phyloP scores from a whole-genome alignment of 2,113 vertebrate genomes.

The Podarcis muralis region DNA sequence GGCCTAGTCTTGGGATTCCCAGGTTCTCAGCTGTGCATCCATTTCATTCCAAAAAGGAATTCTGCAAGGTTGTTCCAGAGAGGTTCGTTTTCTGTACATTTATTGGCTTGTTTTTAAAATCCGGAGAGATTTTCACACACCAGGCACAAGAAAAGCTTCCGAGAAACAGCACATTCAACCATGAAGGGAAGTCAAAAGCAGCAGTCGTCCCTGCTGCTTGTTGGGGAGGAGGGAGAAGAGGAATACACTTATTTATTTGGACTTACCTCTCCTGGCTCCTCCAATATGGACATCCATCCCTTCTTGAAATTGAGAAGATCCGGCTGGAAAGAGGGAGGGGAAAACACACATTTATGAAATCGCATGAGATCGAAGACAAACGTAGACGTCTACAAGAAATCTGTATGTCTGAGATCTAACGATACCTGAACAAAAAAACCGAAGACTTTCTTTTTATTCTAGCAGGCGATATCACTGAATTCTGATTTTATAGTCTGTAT shows the following conservation, averaged over 20 bases:
- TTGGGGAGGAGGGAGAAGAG: neutral
- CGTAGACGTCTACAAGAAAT: neutral
- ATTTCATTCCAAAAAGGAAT: neutral
- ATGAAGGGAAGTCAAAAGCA: neutral
- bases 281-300: slow-evolving; percentile 97
- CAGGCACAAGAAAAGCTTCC: neutral
- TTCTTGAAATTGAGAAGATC: slow-evolving; percentile 99
- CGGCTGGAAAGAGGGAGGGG: slow-evolving; percentile 75
- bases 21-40: neutral
- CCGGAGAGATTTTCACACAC: neutral
- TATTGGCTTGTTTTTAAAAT: too few relatives aligned
- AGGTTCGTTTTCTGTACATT: neutral
- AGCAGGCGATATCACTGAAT: too few relatives aligned
- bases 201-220: neutral
- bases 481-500: too few relatives aligned
- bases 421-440: neutral
- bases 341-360: slow-evolving; percentile 1
- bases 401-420: neutral
- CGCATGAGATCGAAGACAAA: neutral
- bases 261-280: slow-evolving; percentile 87
- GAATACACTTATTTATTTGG: neutral
- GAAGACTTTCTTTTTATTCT: too few relatives aligned
- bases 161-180: neutral
- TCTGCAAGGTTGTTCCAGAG: neutral
- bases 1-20: neutral